Evolutionary conservation across 2,797 vertebrate genomes (phyloP), one percentile per base, ranked within the genome.

Genomic region (Trachurus trachurus): DNA sequence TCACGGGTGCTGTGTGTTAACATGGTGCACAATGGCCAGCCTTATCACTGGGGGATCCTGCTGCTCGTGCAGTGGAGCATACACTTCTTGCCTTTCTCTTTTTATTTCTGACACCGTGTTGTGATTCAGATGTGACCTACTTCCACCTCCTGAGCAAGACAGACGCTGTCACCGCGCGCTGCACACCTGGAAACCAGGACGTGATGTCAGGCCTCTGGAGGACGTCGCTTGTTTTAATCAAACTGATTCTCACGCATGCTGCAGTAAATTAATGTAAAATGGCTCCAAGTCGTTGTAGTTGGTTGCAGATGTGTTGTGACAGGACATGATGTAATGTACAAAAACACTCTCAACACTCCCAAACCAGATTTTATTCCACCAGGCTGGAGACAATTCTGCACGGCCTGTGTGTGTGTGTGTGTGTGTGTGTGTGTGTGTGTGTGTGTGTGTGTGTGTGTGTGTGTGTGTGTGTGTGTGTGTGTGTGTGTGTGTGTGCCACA

Each of bases 271-370:
- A 42, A 67, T 67, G 49, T 50, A 2, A 78, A 81, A 85, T n/a
- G 50, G 19, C 56, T 83, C 68, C 74, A 71, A 54, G 61, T 75
- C 74, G 63, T 70, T 71, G 67, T 75, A 82, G 80, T 77, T 84
- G 73, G 47, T 80, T 87, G 78, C 88, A 92, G 89, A 87, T 87
- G 87, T 85, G 68, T 42, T 64, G 65, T 68, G 66, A 85, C 70
- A 71, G 74, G 61, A 81, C 39, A 29, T 63, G 68, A 80, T 63
- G 71, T 83, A 37, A 80, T 74, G 73, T 65, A 68, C 76, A 79
- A 45, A 45, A 67, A 73, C 17, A n/a, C 4, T 19, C 50, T 37
- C 44, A 72, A 47, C 57, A 37, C 63, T 53, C 80, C 42, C 5
- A 29, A 71, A 75, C 71, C 68, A 66, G 66, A 67, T 74, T 47